phyloP scores from a whole-genome alignment of 2,113 vertebrate genomes.

The Alligator mississippiensis region DNA sequence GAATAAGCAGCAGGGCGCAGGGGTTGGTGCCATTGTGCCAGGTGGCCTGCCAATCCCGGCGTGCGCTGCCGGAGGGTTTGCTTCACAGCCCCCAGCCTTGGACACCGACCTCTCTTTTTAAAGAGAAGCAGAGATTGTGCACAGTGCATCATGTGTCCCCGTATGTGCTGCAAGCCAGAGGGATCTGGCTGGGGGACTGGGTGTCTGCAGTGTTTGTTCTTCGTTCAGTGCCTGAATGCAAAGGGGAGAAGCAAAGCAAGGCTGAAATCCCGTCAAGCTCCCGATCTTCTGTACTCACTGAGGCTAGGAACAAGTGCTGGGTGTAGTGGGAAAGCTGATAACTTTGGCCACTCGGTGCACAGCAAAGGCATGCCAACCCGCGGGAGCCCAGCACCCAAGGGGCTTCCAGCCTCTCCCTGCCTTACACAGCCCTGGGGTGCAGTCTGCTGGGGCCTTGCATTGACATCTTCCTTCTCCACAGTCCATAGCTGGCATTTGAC shows the following conservation, averaged over 20 bases:
- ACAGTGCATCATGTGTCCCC: not conserved
- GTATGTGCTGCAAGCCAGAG: not conserved
- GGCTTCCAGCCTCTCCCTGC: not conserved
- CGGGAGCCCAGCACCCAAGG: not conserved
- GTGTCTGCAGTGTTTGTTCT: not conserved
- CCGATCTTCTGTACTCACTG: not conserved
- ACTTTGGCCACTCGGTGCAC: not conserved
- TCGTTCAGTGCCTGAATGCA: not conserved
- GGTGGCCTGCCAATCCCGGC: not conserved
- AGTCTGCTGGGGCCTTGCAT: not conserved
- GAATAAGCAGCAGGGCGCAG: not conserved
- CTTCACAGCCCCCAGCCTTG: not conserved
- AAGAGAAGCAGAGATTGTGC: not conserved
- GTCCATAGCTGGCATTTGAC: not conserved
- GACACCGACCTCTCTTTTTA: not conserved
- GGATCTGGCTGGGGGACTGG: not conserved
- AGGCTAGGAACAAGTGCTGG: not conserved
- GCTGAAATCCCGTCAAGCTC: too few species aligned
- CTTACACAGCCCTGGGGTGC: not conserved
- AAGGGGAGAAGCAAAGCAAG: not conserved
- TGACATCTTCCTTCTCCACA: not conserved
- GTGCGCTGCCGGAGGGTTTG: not conserved
- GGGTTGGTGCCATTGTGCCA: not conserved
- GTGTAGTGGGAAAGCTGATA: not conserved
- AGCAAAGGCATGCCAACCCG: not conserved